Evolutionary conservation across 2,888 invertebrate genomes (phyloP), one percentile per base, ranked within the genome.

Genomic region (Diaprepes abbreviatus): DNA sequence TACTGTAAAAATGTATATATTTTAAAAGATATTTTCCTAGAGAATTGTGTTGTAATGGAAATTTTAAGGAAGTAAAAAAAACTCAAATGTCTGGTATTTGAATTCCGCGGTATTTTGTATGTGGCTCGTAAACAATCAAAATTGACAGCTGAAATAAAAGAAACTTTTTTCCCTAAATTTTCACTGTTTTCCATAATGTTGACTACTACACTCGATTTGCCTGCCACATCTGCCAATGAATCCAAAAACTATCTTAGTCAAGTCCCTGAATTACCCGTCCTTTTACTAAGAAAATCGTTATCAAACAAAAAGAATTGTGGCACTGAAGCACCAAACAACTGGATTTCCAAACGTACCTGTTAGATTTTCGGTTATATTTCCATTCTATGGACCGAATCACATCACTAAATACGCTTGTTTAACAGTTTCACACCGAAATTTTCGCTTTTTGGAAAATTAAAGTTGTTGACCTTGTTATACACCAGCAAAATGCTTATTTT

Each of bases 41-140:
- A n/a, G n/a, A n/a, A n/a, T n/a, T n/a, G n/a, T n/a, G n/a, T n/a
- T n/a, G n/a, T n/a, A n/a, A n/a, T n/a, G n/a, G n/a, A n/a, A n/a
- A n/a, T n/a, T n/a, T n/a, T n/a, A n/a, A n/a, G n/a, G n/a, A n/a
- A n/a, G n/a, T n/a, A n/a, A n/a, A n/a, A n/a, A n/a, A n/a, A n/a
- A n/a, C n/a, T n/a, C n/a, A n/a, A n/a, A n/a, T n/a, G n/a, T n/a
- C n/a, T n/a, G n/a, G n/a, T 59, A 57, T 73, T 71, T 67, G 60
- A 71, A 73, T 64, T 73, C 28, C 54, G 69, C 73, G 73, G 70
- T 70, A 64, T 66, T 70, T 66, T 69, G n/a, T 17, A 33, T 21
- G 6, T 48, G 16, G 43, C 59, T 81, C 78, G 81, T 82, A 82
- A 81, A 82, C 82, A 82, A 81, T 81, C 80, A 77, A 75, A 79